A percentile compares a stretch with the other conserved stretches of the same genome.
phyloP scores from a whole-genome alignment of 2,888 invertebrate genomes.

The Heliconius charithonia region DNA sequence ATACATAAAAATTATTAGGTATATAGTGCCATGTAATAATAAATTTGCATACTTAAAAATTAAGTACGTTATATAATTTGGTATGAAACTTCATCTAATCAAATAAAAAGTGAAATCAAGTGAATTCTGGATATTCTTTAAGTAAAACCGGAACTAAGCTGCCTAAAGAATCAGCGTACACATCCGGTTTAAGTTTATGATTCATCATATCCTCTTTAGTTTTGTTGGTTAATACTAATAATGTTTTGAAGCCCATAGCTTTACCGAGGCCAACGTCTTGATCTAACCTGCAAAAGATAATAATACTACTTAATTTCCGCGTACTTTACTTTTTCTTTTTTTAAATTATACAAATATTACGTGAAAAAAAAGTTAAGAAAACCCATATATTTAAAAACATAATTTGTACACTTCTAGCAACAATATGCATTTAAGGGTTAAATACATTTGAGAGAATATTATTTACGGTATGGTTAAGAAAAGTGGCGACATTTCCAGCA shows the following conservation, averaged over 20 bases:
- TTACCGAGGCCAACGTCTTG: conserved; percentile 91
- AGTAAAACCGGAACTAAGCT: conserved; percentile 60
- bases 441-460: too few relatives aligned
- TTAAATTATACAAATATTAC: too few relatives aligned
- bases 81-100: not conserved
- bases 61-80: not conserved
- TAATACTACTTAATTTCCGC: not conserved
- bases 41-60: not conserved
- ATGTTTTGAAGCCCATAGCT: conserved; percentile 87
- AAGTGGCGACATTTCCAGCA: not conserved
- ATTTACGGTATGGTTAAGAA: too few relatives aligned
- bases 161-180: conserved; percentile 67
- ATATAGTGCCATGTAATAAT: too few relatives aligned
- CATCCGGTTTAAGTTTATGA: conserved; percentile 76
- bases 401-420: too few relatives aligned
- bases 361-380: too few relatives aligned
- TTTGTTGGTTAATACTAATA: conserved; percentile 86
- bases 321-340: too few relatives aligned
- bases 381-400: too few relatives aligned
- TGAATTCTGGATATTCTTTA: conserved; percentile 24
- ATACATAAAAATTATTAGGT: not conserved
- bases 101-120: not conserved
- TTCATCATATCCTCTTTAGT: conserved; percentile 78
- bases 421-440: not conserved
- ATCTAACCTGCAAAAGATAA: conserved; percentile 82